Evolutionary conservation across 1,140 invertebrate genomes (phyloP).

Genomic region (Monochamus saltuarius): DNA sequence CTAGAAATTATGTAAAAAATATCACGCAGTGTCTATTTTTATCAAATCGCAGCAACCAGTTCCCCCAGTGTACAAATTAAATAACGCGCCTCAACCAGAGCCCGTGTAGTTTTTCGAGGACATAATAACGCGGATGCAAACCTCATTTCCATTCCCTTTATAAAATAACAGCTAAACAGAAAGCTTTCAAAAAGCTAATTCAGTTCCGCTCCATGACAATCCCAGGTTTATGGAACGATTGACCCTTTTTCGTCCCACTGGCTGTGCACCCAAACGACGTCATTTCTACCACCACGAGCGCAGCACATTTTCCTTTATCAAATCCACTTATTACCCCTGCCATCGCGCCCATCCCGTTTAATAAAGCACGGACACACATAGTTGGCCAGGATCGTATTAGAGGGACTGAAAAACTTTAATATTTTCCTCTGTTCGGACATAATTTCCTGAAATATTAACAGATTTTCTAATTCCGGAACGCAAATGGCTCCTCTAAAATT

Average conservation of each 20-base stretch:
- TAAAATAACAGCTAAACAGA: constrained; percentile 30
- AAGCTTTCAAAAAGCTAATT: constrained; percentile 38
- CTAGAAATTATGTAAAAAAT: no score
- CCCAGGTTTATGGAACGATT: constrained; percentile 39
- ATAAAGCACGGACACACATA: constrained; percentile 16
- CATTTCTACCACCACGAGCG: constrained; percentile 19
- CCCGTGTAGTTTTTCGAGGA: background rate
- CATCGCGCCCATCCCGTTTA: constrained; percentile 22
- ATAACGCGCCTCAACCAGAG: constrained; percentile 20
- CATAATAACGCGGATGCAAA: constrained; percentile 17
- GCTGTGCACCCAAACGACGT: constrained; percentile 18
- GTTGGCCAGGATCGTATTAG: constrained; percentile 8
- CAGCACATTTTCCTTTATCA: constrained; percentile 25
- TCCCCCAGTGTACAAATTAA: no score
- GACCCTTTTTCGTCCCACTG: constrained; percentile 32
- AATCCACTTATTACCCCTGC: constrained; percentile 23
- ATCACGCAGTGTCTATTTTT: no score
- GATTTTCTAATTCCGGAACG: no score
- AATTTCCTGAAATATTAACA: no score
- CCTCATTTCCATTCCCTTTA: constrained; percentile 27
- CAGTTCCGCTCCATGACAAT: constrained; percentile 34
- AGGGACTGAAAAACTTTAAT: constrained; percentile 1
- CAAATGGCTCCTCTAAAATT: no score
- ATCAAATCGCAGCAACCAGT: no score
- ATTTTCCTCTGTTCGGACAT: constrained; percentile 1